Evolutionary conservation across 1,140 invertebrate species (phyloP).

Genomic region (Saxidomus purpurata): DNA sequence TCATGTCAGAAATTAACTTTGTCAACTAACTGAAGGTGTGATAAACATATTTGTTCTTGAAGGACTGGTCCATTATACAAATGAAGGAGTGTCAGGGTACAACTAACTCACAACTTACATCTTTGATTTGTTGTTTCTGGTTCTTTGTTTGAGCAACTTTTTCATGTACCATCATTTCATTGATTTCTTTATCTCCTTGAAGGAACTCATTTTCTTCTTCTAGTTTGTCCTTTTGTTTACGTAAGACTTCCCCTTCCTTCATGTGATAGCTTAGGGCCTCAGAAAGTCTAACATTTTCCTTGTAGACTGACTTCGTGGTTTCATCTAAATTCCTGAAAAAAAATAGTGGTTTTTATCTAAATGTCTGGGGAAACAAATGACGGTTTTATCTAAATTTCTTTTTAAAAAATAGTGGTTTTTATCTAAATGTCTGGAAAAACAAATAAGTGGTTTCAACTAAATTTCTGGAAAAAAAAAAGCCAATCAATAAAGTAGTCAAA

Average conservation of each 20-base stretch:
- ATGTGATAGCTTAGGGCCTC: constrained; percentile 85
- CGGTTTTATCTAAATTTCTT: too few relatives aligned
- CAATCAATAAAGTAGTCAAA: too few relatives aligned
- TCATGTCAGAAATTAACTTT: too few relatives aligned
- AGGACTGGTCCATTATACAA: too few relatives aligned
- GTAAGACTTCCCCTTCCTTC: constrained; percentile 84
- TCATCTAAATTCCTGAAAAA: constrained; percentile 85
- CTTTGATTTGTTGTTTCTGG: constrained; percentile 82
- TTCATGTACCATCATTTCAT: constrained; percentile 83
- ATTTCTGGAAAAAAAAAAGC: too few relatives aligned
- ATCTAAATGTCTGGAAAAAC: too few relatives aligned
- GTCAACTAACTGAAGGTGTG: too few relatives aligned
- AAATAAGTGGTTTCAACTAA: too few relatives aligned
- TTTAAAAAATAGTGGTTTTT: too few relatives aligned
- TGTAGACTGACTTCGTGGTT: constrained; percentile 86
- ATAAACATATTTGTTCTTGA: too few relatives aligned
- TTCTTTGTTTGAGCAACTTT: constrained; percentile 83
- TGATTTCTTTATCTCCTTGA: constrained; percentile 82
- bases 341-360: not conserved
- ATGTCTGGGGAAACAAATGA: not conserved
- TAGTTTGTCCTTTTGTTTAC: constrained; percentile 79
- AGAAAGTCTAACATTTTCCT: constrained; percentile 85
- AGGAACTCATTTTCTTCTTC: constrained; percentile 81
- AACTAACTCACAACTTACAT: constrained; percentile 73
- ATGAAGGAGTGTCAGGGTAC: too few relatives aligned